These are phyloP conservation scores for Marmota flaviventris DNA, from an alignment of 2,113 vertebrate genomes.

Conservation along the genomic window DNA sequence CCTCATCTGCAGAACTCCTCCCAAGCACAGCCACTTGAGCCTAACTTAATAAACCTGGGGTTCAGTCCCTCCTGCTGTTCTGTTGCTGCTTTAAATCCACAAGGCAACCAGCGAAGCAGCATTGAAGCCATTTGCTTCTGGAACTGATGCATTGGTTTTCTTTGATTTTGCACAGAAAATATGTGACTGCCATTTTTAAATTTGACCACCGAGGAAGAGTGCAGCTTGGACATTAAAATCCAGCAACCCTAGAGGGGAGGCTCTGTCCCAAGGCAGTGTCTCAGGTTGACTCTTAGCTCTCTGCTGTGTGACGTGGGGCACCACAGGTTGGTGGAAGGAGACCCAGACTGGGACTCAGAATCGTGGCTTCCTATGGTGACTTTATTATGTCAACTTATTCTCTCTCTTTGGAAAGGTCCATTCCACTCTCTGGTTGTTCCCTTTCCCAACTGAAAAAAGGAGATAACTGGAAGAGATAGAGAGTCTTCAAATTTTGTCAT, in stretches of 20 bases:
- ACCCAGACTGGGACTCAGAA: background rate
- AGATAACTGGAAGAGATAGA: background rate
- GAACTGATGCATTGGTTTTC: conserved; percentile 61
- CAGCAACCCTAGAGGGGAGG: background rate
- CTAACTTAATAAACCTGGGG: conserved; percentile 25
- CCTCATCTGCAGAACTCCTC: background rate
- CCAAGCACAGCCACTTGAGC: conserved; percentile 5
- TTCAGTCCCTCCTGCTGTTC: conserved; percentile 40
- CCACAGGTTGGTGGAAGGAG: background rate
- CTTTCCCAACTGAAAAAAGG: background rate
- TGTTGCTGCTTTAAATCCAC: conserved; percentile 70
- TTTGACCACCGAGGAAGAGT: conserved; percentile 28
- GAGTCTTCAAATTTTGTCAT: background rate
- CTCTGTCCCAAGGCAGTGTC: background rate
- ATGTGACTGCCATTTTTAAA: conserved; percentile 52
- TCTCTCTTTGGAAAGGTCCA: background rate
- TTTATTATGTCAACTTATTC: background rate
- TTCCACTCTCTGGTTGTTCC: background rate
- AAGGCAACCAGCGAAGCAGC: conserved; percentile 50
- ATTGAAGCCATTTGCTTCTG: conserved; percentile 50
- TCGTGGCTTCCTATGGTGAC: background rate
- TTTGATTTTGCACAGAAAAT: conserved; percentile 76
- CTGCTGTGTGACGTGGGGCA: background rate
- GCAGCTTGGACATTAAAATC: conserved; percentile 53
- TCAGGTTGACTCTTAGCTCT: background rate